phyloP scores from a whole-genome alignment of 2,888 invertebrate genomes.

The Cataglyphis livida region DNA sequence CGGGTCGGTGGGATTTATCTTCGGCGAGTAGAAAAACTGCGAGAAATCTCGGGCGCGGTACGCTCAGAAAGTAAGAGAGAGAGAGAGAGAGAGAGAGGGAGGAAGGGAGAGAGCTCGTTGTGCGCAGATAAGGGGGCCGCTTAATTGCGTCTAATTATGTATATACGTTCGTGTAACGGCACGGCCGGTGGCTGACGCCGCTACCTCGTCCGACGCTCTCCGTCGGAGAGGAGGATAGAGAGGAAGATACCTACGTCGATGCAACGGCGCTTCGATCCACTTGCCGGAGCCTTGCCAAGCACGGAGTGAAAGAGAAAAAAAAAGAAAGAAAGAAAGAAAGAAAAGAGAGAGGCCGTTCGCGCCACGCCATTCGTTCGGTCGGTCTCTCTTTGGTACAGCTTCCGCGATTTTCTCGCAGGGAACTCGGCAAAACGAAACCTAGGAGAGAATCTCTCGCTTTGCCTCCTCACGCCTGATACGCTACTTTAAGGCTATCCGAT shows the following conservation, averaged over 20 bases:
- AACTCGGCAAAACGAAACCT: conserved; percentile 30
- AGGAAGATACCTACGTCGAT: conserved; percentile 49
- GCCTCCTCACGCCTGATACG: conserved; percentile 1
- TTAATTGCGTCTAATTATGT: conserved; percentile 84
- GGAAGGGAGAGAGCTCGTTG: conserved; percentile 57
- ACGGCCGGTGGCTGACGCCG: conserved; percentile 52
- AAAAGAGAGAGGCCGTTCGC: conserved; percentile 48
- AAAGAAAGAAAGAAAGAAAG: background rate
- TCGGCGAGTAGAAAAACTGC: conserved; percentile 70
- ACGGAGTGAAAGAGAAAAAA: conserved; percentile 34
- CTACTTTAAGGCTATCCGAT: conserved; percentile 47
- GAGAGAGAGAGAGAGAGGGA: conserved; percentile 51
- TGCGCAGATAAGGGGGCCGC: conserved; percentile 79
- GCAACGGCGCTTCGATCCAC: conserved; percentile 69
- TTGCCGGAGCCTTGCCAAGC: conserved; percentile 63
- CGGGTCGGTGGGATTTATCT: conserved; percentile 71
- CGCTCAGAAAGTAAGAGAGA: conserved; percentile 46
- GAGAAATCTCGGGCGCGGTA: conserved; percentile 72
- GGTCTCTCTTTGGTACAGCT: conserved; percentile 40
- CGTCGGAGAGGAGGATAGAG: background rate
- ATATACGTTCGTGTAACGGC: conserved; percentile 58
- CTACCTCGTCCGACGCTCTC: conserved; percentile 36
- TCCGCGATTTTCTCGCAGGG: conserved; percentile 64
- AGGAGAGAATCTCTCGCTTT: conserved; percentile 1
- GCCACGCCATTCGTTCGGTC: conserved; percentile 54